These are phyloP conservation scores for Serinus canaria DNA, from an alignment of 2,113 vertebrate species.

Conservation along the genomic window DNA sequence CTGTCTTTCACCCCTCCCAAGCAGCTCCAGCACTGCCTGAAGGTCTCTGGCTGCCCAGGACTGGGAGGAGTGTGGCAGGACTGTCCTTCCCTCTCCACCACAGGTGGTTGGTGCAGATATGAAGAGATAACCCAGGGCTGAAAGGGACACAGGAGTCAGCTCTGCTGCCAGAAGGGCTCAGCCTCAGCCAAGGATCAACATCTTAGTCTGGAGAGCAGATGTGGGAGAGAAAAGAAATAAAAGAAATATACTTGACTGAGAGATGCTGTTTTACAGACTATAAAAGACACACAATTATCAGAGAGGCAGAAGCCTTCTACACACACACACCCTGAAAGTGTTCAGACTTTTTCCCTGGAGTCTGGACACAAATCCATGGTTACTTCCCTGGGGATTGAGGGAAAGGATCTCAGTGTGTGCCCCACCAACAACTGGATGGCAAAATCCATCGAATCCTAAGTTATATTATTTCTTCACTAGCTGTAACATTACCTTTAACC, in stretches of 20 bases:
- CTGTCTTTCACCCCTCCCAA: neutral
- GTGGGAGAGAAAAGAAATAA: neutral
- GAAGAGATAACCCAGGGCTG: neutral
- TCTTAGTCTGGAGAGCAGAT: neutral
- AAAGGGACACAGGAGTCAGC: neutral
- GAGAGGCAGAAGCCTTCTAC: neutral
- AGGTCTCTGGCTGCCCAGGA: neutral
- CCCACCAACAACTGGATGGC: neutral
- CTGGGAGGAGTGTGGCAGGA: neutral
- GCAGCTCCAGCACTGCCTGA: neutral
- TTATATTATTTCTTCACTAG: neutral
- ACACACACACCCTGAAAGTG: neutral
- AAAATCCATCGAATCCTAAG: neutral
- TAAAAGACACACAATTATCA: neutral
- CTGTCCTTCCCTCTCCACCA: neutral
- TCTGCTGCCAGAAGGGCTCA: neutral
- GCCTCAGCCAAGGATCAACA: neutral
- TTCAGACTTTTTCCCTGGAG: accelerated
- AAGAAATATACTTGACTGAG: neutral
- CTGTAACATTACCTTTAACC: neutral
- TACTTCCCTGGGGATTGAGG: neutral
- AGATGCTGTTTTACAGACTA: neutral
- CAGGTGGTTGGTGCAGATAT: neutral
- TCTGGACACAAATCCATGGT: neutral
- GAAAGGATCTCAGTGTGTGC: neutral